phyloP scores from a whole-genome alignment of 2,888 invertebrate genomes.

The Desoria tigrina region DNA sequence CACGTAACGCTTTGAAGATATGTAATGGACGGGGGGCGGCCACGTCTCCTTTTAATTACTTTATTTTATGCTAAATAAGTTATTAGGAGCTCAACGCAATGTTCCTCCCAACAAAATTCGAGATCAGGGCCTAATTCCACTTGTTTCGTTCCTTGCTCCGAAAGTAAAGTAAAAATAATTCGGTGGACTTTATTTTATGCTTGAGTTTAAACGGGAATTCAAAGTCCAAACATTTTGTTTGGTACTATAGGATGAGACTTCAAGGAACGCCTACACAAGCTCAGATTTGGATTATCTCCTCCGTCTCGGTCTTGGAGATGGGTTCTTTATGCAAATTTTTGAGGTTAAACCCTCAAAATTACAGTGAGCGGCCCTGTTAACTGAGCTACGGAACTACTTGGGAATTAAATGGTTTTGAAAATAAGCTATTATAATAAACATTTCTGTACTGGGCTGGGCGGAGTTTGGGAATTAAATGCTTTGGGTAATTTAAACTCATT shows the following conservation, averaged over 20 bases:
- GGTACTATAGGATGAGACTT: too few relatives aligned
- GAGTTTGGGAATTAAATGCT: not conserved
- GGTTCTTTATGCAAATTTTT: slow-evolving; percentile 9
- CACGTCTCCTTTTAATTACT: slow-evolving; percentile 21
- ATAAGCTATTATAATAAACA: slow-evolving; percentile 1
- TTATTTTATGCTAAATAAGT: slow-evolving; percentile 18
- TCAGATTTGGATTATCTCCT: not conserved
- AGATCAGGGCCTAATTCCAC: too few relatives aligned
- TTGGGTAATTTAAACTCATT: not conserved
- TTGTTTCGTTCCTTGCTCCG: too few relatives aligned
- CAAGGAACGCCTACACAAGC: slow-evolving; percentile 1
- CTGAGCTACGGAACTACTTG: not conserved
- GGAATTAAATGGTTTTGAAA: slow-evolving; percentile 12
- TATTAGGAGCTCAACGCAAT: slow-evolving; percentile 2
- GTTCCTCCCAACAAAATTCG: not conserved
- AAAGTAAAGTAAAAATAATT: too few relatives aligned
- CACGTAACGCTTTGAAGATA: not conserved
- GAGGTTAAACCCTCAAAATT: slow-evolving; percentile 12
- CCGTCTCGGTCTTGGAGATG: not conserved
- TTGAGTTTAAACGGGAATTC: too few relatives aligned
- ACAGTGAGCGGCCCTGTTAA: slow-evolving; percentile 1
- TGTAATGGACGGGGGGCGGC: not conserved
- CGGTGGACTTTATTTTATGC: too few relatives aligned
- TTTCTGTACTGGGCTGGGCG: slow-evolving; percentile 8
- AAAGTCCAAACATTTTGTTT: too few relatives aligned